phyloP scores from a whole-genome alignment of 1,140 invertebrate genomes.

The Grapholita molesta region DNA sequence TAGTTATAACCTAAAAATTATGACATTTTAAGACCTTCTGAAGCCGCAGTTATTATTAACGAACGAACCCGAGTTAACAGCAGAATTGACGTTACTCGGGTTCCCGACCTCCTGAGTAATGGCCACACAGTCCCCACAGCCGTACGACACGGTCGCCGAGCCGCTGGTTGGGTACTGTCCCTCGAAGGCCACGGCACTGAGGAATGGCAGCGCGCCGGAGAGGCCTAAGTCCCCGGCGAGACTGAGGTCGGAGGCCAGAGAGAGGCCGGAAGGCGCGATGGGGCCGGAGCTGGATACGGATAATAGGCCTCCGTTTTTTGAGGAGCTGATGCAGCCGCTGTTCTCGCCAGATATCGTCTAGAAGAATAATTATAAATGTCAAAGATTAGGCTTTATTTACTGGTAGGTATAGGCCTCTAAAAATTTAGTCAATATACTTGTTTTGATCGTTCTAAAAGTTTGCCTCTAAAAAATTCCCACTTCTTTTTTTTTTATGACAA shows the following conservation, averaged over 20 bases:
- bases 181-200: conserved; percentile 24
- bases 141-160: conserved; percentile 13
- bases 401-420: too few relatives aligned
- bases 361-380: too few relatives aligned
- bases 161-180: conserved; percentile 19
- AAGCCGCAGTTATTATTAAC: too few relatives aligned
- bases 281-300: conserved; percentile 26
- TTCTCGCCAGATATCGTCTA: neutral
- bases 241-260: conserved; percentile 36
- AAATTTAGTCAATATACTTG: too few relatives aligned
- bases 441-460: too few relatives aligned
- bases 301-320: conserved; percentile 29
- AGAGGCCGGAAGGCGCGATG: conserved; percentile 34
- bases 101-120: conserved; percentile 9
- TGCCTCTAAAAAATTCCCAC: too few relatives aligned
- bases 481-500: too few relatives aligned
- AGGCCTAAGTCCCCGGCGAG: conserved; percentile 39
- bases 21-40: too few relatives aligned
- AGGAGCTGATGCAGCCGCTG: neutral
- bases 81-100: neutral
- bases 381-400: too few relatives aligned
- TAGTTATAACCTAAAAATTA: too few relatives aligned
- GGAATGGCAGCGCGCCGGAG: conserved; percentile 32
- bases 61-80: too few relatives aligned
- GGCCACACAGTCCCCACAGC: conserved; percentile 20